Percentiles rank a stretch among this genome's conserved stretches.
phyloP scores from a whole-genome alignment of 2,797 vertebrate species.

The Clarias fuscus region DNA sequence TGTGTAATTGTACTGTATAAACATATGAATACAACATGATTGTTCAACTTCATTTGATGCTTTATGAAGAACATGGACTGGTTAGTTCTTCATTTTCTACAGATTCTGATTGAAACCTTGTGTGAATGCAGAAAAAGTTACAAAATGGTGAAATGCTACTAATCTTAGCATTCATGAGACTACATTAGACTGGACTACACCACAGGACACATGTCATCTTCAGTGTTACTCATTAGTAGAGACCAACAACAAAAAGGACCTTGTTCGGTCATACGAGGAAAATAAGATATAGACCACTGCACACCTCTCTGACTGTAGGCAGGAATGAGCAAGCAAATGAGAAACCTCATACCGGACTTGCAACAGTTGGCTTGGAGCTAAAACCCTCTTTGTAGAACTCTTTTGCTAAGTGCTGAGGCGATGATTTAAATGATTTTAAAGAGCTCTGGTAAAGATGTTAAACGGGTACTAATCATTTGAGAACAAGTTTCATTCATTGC shows the following conservation, averaged over 20 bases:
- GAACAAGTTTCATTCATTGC: background rate
- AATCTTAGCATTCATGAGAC: background rate
- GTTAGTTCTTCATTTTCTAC: background rate
- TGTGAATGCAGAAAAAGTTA: background rate
- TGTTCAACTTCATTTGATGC: background rate
- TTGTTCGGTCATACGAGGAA: background rate
- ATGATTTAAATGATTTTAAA: constrained; percentile 23
- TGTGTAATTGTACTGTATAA: background rate
- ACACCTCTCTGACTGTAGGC: background rate
- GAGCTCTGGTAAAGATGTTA: constrained; percentile 17
- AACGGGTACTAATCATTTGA: background rate
- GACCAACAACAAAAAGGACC: background rate
- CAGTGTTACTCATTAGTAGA: background rate
- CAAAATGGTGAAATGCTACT: background rate
- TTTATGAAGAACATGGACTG: background rate
- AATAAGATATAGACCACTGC: background rate
- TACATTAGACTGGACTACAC: constrained; percentile 17
- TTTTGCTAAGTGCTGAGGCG: background rate
- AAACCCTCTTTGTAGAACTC: background rate
- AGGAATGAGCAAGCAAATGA: background rate
- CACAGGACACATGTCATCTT: constrained; percentile 4
- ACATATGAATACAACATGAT: background rate
- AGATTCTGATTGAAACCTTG: background rate
- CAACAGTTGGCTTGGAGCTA: background rate
- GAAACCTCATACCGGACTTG: constrained; percentile 2